Evolutionary conservation across 2,113 vertebrate species (phyloP).

Genomic region (Sphaerodactylus townsendi): DNA sequence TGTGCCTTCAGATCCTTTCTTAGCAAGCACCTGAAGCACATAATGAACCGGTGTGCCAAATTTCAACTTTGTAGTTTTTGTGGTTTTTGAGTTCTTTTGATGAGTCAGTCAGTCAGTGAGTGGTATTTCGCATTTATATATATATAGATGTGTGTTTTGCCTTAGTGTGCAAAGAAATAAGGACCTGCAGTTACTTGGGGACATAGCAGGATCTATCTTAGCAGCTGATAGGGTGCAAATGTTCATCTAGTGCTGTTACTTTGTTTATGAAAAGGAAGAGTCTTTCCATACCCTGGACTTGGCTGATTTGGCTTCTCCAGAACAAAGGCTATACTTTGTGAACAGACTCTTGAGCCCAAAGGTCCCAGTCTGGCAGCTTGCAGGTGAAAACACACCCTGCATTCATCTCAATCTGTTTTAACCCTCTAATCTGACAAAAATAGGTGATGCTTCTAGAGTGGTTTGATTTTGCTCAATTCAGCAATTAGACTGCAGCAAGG

Average conservation of each 20-base stretch:
- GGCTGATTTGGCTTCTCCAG: background rate
- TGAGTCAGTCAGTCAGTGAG: too few relatives aligned
- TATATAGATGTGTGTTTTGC: background rate
- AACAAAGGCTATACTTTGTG: background rate
- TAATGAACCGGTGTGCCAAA: too few relatives aligned
- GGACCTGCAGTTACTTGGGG: background rate
- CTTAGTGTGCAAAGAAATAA: background rate
- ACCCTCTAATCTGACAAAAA: background rate
- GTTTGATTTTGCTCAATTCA: background rate
- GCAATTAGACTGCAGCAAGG: background rate
- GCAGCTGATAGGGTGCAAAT: background rate
- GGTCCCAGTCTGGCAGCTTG: background rate
- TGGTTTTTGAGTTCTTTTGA: too few relatives aligned
- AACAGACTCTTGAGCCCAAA: background rate
- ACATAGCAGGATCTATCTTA: background rate
- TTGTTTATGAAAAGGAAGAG: background rate
- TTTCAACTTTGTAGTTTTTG: too few relatives aligned
- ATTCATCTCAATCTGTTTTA: background rate
- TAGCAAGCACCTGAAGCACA: too few relatives aligned
- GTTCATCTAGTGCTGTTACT: background rate
- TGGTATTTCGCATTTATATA: too few relatives aligned
- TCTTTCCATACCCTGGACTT: background rate
- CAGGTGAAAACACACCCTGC: background rate
- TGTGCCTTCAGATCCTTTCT: too few relatives aligned
- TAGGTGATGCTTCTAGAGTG: background rate